phyloP scores from a whole-genome alignment of 92 coral and sea anemone species.

The Epizoanthus scotinus region DNA sequence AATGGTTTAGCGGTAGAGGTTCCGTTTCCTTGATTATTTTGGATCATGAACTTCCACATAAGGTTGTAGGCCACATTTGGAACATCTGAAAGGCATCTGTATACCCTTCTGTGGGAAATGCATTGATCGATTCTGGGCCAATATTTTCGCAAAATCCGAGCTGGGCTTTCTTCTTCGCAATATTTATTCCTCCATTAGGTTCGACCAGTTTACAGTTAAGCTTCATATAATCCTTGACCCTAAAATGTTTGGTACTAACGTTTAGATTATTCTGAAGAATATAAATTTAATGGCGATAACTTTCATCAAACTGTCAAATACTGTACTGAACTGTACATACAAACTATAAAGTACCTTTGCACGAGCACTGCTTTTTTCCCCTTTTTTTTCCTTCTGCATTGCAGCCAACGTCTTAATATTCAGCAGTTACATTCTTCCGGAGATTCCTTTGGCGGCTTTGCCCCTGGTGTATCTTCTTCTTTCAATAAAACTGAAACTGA shows the following conservation, averaged over 20 bases:
- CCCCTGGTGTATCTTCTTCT: constrained; percentile 65
- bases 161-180: constrained; percentile 58
- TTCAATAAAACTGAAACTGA: constrained; percentile 37
- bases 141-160: constrained; percentile 61
- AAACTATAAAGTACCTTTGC: constrained; percentile 31
- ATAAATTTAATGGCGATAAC: not conserved
- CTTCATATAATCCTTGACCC: constrained; percentile 60
- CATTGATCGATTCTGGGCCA: constrained; percentile 45
- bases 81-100: constrained; percentile 45
- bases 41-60: constrained; percentile 61
- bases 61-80: constrained; percentile 57
- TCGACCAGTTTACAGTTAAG: constrained; percentile 51
- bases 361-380: constrained; percentile 59
- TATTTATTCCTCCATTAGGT: constrained; percentile 60
- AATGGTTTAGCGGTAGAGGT: constrained; percentile 51
- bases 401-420: constrained; percentile 61
- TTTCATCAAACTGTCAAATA: not conserved
- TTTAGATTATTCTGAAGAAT: constrained; percentile 21
- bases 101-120: constrained; percentile 60
- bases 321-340: not conserved
- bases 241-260: constrained; percentile 11
- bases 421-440: constrained; percentile 59
- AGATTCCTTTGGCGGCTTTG: constrained; percentile 56
- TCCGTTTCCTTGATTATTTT: constrained; percentile 53
- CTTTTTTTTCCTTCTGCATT: constrained; percentile 59